Evolutionary conservation across 2,888 invertebrate species (phyloP).

Genomic region (Bombyx huttoni): DNA sequence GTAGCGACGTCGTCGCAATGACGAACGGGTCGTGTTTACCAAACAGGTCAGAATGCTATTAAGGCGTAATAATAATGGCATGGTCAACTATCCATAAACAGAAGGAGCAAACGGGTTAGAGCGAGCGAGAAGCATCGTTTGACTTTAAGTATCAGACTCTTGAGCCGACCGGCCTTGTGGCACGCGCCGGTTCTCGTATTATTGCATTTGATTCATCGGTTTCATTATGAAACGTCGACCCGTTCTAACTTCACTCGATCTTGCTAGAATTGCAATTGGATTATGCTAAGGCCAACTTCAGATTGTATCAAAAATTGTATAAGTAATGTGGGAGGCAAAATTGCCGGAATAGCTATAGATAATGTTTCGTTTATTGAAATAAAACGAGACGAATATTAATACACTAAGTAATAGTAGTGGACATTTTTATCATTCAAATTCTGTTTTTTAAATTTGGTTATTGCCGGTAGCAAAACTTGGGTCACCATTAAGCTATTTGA

Average conservation of each 20-base stretch:
- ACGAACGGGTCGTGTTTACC: constrained; percentile 35
- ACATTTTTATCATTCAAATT: too few relatives aligned
- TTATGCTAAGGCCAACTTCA: background rate
- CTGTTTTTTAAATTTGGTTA: too few relatives aligned
- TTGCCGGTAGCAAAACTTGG: too few relatives aligned
- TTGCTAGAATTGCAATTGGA: constrained; percentile 6
- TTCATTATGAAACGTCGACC: constrained; percentile 36
- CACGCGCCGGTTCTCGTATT: constrained; percentile 51
- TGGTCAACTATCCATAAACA: constrained; percentile 37
- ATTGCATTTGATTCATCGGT: constrained; percentile 49
- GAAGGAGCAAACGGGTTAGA: constrained; percentile 19
- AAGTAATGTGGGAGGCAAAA: constrained; percentile 4
- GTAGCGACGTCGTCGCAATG: constrained; percentile 34
- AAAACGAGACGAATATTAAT: too few relatives aligned
- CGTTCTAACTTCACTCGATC: constrained; percentile 22
- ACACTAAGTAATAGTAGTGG: too few relatives aligned
- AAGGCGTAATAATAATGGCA: constrained; percentile 38
- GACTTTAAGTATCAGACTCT: constrained; percentile 35
- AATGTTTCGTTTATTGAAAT: too few relatives aligned
- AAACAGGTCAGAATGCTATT: constrained; percentile 35
- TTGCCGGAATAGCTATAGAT: constrained; percentile 2
- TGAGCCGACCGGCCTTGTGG: constrained; percentile 64
- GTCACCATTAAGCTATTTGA: too few relatives aligned
- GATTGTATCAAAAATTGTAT: background rate
- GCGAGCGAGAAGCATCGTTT: constrained; percentile 36